Evolutionary conservation across 2,113 vertebrate species (phyloP).

Genomic region (Pterophyllum scalare): DNA sequence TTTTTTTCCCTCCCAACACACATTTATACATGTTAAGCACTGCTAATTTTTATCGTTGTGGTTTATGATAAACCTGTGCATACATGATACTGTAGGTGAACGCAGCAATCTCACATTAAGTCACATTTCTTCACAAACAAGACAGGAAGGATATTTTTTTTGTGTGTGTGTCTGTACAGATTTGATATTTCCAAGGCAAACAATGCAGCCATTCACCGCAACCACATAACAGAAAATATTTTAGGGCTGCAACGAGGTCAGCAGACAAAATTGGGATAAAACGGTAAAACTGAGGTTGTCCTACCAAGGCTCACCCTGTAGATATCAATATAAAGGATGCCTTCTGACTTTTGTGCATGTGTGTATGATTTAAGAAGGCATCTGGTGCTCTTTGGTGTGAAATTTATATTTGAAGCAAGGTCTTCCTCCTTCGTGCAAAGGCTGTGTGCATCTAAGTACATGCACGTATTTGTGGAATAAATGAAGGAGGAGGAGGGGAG

Average conservation of each 20-base stretch:
- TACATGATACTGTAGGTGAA: neutral
- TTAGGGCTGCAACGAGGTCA: neutral
- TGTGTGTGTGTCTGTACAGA: neutral
- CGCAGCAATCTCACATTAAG: neutral
- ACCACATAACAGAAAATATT: neutral
- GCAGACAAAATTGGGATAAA: neutral
- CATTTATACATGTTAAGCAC: constrained; percentile 24
- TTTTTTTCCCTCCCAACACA: constrained; percentile 7
- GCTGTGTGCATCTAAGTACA: constrained; percentile 12
- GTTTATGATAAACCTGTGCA: neutral
- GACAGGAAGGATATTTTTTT: neutral
- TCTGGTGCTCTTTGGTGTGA: neutral
- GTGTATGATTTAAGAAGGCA: neutral
- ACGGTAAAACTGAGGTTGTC: neutral
- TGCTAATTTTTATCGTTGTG: constrained; percentile 5
- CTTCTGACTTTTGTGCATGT: neutral
- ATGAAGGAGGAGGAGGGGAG: neutral
- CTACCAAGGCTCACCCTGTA: neutral
- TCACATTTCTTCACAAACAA: neutral
- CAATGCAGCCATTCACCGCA: neutral
- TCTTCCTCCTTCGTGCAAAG: neutral
- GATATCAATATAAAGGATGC: neutral
- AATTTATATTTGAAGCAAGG: constrained; percentile 10
- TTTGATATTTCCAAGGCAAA: neutral
- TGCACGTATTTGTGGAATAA: constrained; percentile 1